Evolutionary conservation across 2,113 vertebrate genomes (phyloP), one percentile per base, ranked within the genome.

Genomic region (Equus przewalskii): DNA sequence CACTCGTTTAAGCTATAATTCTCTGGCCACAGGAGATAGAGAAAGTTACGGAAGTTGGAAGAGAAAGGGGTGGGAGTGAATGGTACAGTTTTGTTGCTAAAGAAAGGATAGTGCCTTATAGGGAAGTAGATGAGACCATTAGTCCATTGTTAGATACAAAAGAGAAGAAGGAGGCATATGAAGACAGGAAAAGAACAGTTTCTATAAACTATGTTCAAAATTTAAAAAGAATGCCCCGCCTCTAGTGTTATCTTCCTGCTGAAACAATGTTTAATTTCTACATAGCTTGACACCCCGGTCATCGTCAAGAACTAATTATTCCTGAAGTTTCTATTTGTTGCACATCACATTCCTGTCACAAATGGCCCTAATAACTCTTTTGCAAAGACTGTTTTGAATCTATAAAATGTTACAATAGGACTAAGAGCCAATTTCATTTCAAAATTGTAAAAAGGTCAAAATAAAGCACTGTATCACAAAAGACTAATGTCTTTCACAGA

Each of bases 391-490:
- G 5, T 49, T 94, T 95, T 62, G 54, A 85, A 64, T 83, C 64
- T 88, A 51, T 83, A 94, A 97, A 95, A 91, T 54, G 46, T 82
- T 67, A 49, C 0, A 88, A 72, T 49, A 84, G 11, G 19, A 82
- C 62, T 69, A 87, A 88, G 15, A 94, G 58, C 16, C 24, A 92
- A 85, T 79, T 96, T 85, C 51, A 91, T 56, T 92, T 82, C 83
- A 91, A 91, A 98, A 94, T 44, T 76, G 5, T 58, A 73, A 75
- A 97, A 92, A 80, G 36, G 5, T 91, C 49, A 93, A 94, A 92
- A 82, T 54, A 84, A 62, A 62, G 36, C 7, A 41, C 16, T 56
- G 18, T n/a, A 56, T 92, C 90, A 30, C 0, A 58, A 19, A 18
- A 81, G 30, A 92, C 18, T 62, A n/a, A 46, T 41, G 19, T 54